Evolutionary conservation across 2,797 vertebrate genomes (phyloP), one percentile per base, ranked within the genome.

Genomic region (Alauda arvensis): DNA sequence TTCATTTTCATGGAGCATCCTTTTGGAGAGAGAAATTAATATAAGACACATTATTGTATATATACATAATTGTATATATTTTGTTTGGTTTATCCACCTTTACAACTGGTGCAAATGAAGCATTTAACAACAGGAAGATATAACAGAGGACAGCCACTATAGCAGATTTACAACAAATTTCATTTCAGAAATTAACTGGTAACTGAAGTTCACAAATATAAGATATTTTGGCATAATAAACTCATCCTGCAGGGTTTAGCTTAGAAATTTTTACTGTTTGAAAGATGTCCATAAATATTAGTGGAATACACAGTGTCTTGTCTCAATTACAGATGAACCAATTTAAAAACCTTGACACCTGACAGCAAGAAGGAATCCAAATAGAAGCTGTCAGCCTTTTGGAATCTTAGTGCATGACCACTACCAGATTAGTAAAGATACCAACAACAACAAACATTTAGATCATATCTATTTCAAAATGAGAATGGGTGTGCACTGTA

Each of bases 381-480:
- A 76, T n/a, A 95, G 92, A 95, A 94, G 67, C 77, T 77, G 89
- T 91, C 90, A 94, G 94, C 85, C 85, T 69, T 90, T 76, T 85
- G 94, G 94, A 95, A 95, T 94, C 83, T 62, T 87, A 72, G 70
- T 91, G 92, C 93, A 80, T 94, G 93, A 91, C 90, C 74, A 91
- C 83, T 85, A 83, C 87, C 70, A 92, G 85, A 85, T 94, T 83
- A 92, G 87, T 95, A 78, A 90, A 93, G 85, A 89, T 67, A 89
- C 56, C 85, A 92, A 62, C 52, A 90, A 46, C 79, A 88, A 39
- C 24, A 89, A 76, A 81, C 78, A 69, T 80, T 92, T 91, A 83
- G 70, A 80, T 88, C 69, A 46, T 91, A 81, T 72, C 90, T 77
- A 90, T 94, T 95, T 92, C 90, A 93, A 87, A 90, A 88, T 72